Evolutionary conservation across 2,888 invertebrate genomes (phyloP), one percentile per base, ranked within the genome.

Genomic region (Amphimallon solstitiale): DNA sequence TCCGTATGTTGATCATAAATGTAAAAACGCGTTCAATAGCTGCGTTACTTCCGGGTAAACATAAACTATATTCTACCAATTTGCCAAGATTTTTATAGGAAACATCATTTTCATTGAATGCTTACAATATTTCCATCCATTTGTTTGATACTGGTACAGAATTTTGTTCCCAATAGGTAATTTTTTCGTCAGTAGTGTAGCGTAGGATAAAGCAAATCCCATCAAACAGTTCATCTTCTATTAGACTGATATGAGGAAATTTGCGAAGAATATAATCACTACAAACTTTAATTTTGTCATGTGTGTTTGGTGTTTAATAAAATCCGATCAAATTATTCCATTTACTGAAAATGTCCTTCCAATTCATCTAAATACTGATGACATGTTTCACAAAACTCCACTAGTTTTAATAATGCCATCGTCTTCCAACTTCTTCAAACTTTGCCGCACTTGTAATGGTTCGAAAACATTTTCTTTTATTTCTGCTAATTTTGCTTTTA

Each of bases 181-280:
- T 3, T 51, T 51, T 51, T n/a, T 19, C 7, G 7, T 21, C 51
- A 51, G 17, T 19, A 19, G 19, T 21, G 51, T 51, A 51, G 51
- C 51, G 51, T 51, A 51, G 7, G 15, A 17, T 19, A 48, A 48
- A 19, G 21, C 23, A 51, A 2, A 12, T 19, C 21, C 21, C 51
- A 51, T 51, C 51, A 51, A 51, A 51, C 51, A 51, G 21, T 51
- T 51, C 51, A 29, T 51, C 51, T 51, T 51, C 51, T 51, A 29
- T 29, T 51, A 51, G 21, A 51, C 9, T 51, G 21, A 51, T 51
- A 19, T 29, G 21, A 51, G 51, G 21, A 51, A 51, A 29, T 2
- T 51, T 15, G n/a, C 21, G 51, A 15, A 51, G 17, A 51, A 51
- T 51, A 21, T 51, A 51, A 51, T 45, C 46, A 45, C 46, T 45